Percentiles rank a stretch among this genome's conserved stretches.
Evolutionary conservation across 2,888 invertebrate genomes (phyloP).

Genomic region (Drosophila picticornis): DNA sequence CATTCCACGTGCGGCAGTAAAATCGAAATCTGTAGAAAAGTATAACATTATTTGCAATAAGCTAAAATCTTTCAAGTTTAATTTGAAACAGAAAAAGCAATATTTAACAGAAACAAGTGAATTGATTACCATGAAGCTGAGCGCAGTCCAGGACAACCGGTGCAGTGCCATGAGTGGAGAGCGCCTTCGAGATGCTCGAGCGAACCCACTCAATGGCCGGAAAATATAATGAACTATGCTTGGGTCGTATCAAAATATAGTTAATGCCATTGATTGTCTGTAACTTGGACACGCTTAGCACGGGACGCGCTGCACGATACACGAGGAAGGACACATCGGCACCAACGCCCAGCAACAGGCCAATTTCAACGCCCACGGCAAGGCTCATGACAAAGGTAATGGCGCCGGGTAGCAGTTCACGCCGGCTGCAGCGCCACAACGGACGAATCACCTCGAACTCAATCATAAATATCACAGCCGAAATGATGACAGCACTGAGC

Average conservation of each 20-base stretch:
- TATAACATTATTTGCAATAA: background rate
- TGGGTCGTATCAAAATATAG: conserved; percentile 91
- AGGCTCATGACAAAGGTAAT: conserved; percentile 94
- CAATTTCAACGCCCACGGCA: conserved; percentile 93
- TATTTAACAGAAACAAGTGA: too few species aligned
- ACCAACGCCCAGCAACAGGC: conserved; percentile 93
- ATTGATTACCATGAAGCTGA: conserved; percentile 88
- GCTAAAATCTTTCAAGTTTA: background rate
- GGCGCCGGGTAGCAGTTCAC: conserved; percentile 92
- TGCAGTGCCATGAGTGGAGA: conserved; percentile 89
- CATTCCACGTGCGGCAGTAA: conserved; percentile 94
- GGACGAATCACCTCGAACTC: conserved; percentile 95
- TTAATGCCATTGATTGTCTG: conserved; percentile 89
- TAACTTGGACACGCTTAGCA: conserved; percentile 90
- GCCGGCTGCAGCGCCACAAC: conserved; percentile 93
- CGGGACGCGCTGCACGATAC: conserved; percentile 93
- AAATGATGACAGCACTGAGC: conserved; percentile 96
- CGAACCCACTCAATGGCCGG: conserved; percentile 94
- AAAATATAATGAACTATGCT: conserved; percentile 91
- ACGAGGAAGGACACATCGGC: conserved; percentile 92
- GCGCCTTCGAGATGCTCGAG: conserved; percentile 91
- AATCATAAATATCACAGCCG: conserved; percentile 97
- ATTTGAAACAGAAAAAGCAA: background rate
- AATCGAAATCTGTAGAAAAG: conserved; percentile 89
- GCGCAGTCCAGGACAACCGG: conserved; percentile 93